Percentiles rank a stretch among this genome's conserved stretches.
Evolutionary conservation across 2,888 invertebrate species (phyloP).

Genomic region (Tetragonula carbonaria): DNA sequence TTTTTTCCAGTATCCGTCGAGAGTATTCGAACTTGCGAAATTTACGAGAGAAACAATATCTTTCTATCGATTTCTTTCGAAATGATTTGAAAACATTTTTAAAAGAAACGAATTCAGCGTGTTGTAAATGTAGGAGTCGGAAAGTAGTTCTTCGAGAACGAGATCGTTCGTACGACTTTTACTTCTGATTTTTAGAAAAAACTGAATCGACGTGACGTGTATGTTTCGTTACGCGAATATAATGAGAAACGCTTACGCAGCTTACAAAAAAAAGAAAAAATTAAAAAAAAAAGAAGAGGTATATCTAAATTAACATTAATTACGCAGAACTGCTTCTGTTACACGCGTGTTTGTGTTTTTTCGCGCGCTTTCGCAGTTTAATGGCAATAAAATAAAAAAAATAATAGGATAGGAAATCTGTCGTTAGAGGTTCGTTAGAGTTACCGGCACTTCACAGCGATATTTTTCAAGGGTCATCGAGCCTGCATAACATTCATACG

Average conservation of each 20-base stretch:
- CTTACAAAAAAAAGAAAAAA: neutral
- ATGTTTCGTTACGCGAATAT: neutral
- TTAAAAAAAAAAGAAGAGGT: neutral
- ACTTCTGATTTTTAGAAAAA: neutral
- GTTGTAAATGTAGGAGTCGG: no score
- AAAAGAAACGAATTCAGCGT: no score
- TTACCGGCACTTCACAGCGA: neutral
- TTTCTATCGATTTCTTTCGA: no score
- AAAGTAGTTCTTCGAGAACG: no score
- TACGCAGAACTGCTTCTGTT: neutral
- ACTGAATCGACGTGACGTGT: neutral
- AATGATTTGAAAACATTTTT: no score
- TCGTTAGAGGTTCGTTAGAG: neutral
- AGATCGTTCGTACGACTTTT: no score
- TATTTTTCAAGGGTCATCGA: neutral
- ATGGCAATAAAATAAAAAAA: neutral
- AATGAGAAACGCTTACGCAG: neutral
- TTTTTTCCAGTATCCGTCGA: no score
- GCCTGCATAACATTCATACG: neutral
- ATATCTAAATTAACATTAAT: neutral
- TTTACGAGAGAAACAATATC: no score
- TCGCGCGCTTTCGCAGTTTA: neutral
- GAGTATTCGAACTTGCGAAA: no score
- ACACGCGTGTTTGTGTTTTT: neutral
- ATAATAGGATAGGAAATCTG: neutral